Base-by-base conservation (phyloP, 2,888 invertebrate species). In the Nemapogon koenigi region DNA sequence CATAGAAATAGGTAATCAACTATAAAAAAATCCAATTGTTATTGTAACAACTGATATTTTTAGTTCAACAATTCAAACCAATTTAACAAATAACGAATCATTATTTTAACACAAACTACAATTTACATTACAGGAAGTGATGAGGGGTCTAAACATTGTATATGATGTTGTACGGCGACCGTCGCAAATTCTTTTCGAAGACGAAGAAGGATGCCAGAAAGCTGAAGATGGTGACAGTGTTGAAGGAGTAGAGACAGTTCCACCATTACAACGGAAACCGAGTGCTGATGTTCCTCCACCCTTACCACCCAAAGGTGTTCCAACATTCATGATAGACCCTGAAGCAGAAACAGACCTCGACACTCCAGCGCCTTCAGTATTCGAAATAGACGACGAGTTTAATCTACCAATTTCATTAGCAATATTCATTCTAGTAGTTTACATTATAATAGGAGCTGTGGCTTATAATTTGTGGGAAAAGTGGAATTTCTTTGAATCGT, bases 361-460 rank as follows among this genome's bases (percentile, higher is more conserved):
- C 0, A 91, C 92, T 0, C 91, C 91, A 26, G 90, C 89, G 1
- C 85, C 90, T 32, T 89, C 89, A 22, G 81, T 84, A 2, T 91
- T 86, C 49, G 89, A 88, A 57, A 86, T 94, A 38, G 93, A 92
- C 57, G 95, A 97, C 52, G 93, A 97, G 59, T 97, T 97, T 62
- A 96, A 97, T 62, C 69, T 98, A 38, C 97, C 97, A 0, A 89
- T 97, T 22, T 89, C 92, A 0, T 83, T 97, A 1, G 97, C 97
- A 0, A 86, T 96, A 2, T 62, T 87, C 27, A 87, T 97, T 40
- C 79, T 97, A 11, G 65, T 96, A 0, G 62, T 87, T 1, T 98
- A 98, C 67, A 94, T 97, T 30, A 83, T 95, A 41, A 65, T 91
- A 11, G 97, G 97, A 0, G 93, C 94, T 0, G 79, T 87, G 1